Percentiles rank a stretch among this genome's conserved stretches.
Evolutionary conservation across 1,140 invertebrate species (phyloP).

Genomic region (Bombyx mori): ASM3026992v2 NC_085116.1:11555001-11555500

Average conservation of each 20-base stretch:
- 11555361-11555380: slow-evolving; percentile 62
- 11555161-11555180: slow-evolving; percentile 36
- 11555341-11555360: slow-evolving; percentile 67
- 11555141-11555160: slow-evolving; percentile 81
- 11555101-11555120: neutral
- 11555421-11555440: too few relatives aligned
- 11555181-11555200: slow-evolving; percentile 47
- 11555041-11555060: too few relatives aligned
- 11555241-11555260: slow-evolving; percentile 69
- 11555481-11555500: slow-evolving; percentile 5
- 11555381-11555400: slow-evolving; percentile 36
- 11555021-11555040: too few relatives aligned
- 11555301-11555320: slow-evolving; percentile 65
- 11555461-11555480: too few relatives aligned
- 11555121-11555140: slow-evolving; percentile 83
- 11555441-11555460: too few relatives aligned
- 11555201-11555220: slow-evolving; percentile 67
- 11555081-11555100: too few relatives aligned
- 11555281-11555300: slow-evolving; percentile 39
- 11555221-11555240: slow-evolving; percentile 68
- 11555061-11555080: too few relatives aligned
- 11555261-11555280: slow-evolving; percentile 62
- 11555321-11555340: slow-evolving; percentile 63
- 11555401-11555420: neutral
- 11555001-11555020: too few relatives aligned